A percentile compares a stretch with the other conserved stretches of the same genome.
Evolutionary conservation across 1,140 invertebrate species (phyloP).

Genomic region (Drosophila hydei): DNA sequence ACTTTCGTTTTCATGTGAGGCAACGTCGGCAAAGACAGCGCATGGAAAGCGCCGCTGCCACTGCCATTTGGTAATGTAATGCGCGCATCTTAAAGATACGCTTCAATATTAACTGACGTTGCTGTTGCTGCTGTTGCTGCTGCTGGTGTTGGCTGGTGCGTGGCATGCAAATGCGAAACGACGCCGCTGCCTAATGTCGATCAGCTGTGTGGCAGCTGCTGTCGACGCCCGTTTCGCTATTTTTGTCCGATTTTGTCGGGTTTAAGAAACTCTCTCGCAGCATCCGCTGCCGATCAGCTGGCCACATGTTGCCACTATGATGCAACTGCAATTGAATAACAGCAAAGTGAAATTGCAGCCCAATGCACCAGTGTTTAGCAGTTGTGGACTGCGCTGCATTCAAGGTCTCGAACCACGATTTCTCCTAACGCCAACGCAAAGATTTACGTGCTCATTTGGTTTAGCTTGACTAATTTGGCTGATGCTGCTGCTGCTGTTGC

Average conservation of each 20-base stretch:
- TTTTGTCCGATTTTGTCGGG: constrained; percentile 73
- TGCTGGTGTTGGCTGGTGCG: constrained; percentile 26
- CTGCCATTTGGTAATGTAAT: constrained; percentile 69
- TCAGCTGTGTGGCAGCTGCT: constrained; percentile 65
- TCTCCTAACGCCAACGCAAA: constrained; percentile 53
- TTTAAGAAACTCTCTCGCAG: constrained; percentile 68
- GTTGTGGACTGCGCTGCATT: constrained; percentile 28
- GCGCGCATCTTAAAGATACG: constrained; percentile 73
- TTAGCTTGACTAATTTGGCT: constrained; percentile 64
- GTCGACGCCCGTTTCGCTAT: constrained; percentile 44
- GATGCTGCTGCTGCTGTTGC: constrained; percentile 21
- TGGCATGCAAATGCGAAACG: constrained; percentile 54
- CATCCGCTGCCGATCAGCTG: constrained; percentile 47
- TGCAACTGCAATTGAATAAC: constrained; percentile 77
- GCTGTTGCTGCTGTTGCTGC: constrained; percentile 28
- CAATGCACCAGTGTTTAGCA: constrained; percentile 22
- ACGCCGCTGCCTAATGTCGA: constrained; percentile 61
- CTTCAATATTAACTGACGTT: constrained; percentile 31
- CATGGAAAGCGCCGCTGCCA: constrained; percentile 71
- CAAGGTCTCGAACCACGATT: constrained; percentile 78
- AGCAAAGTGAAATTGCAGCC: constrained; percentile 60
- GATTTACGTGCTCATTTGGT: constrained; percentile 65
- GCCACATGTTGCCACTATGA: constrained; percentile 58
- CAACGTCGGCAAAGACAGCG: constrained; percentile 18
- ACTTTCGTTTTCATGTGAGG: constrained; percentile 82